Evolutionary conservation across 37 sponge, comb jelly and placozoan species (phyloP), one percentile per base, ranked within the genome.

Genomic region (Tethya wilhelma): DNA sequence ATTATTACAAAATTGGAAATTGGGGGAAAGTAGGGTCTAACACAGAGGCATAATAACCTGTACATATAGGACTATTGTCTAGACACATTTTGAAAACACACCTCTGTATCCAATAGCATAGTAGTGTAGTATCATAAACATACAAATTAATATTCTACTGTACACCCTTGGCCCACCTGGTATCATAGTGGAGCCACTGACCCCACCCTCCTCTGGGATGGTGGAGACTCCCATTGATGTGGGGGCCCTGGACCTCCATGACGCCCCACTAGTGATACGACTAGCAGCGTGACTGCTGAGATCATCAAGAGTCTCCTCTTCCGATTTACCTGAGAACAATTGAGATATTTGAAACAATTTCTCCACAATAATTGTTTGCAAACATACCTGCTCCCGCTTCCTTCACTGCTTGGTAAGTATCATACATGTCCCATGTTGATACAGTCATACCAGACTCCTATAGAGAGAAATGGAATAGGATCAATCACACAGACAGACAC

Each of bases 351-450:
- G 5, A n/a, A 23, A 42, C 22, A 28, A 25, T 45, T 22, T 26
- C 28, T 36, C 22, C 29, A 75, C 37, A 1, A 44, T 39, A 75
- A 39, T 11, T 60, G 38, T 23, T 42, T 43, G 3, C 9, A 29
- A 22, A 19, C 38, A 66, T 5, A 40, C 43, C 25, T 19, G 38
- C 32, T 41, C 28, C 28, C 20, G 62, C 28, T 59, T 59, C 25
- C n/a, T 19, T 59, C 29, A 59, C 32, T 1, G 71, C 83, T 44
- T 89, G 64, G 58, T 84, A 91, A 43, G 90, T 91, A 45, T 96
- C 97, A 76, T 96, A 91, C 86, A 96, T 98, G 79, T 98, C 99
- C 92, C 92, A 96, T 41, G 79, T 74, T 29, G 94, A 87, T 9
- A 94, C 94, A 90, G 59, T 77, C 31, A 81, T 86, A 11, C 93